phyloP scores from a whole-genome alignment of 2,888 invertebrate genomes.

The Spisula solida region DNA sequence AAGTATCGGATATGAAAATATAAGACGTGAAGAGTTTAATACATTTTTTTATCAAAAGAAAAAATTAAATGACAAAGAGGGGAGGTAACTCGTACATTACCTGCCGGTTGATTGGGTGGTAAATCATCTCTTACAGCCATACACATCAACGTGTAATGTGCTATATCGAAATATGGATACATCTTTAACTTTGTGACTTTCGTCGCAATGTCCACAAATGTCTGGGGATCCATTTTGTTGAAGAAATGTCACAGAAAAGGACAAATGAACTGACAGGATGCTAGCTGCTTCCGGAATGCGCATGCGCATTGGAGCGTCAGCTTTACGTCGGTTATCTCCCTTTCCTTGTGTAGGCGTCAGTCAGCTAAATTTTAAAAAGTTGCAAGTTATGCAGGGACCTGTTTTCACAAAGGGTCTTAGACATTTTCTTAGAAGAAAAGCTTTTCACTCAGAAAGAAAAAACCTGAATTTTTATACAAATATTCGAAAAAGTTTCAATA shows the following conservation, averaged over 20 bases:
- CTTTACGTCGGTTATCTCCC: background rate
- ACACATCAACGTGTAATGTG: constrained; percentile 98
- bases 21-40: too few species aligned
- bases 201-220: constrained; percentile 98
- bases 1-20: too few species aligned
- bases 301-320: constrained; percentile 46
- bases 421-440: too few species aligned
- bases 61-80: constrained; percentile 2
- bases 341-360: background rate
- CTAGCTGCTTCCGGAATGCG: constrained; percentile 51
- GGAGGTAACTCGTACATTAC: constrained; percentile 59
- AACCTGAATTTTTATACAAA: too few species aligned
- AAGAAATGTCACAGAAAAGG: constrained; percentile 36
- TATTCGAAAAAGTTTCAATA: too few species aligned
- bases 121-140: constrained; percentile 96
- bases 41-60: background rate
- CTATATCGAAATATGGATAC: constrained; percentile 99
- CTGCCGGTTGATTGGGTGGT: constrained; percentile 73
- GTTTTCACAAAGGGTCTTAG: too few species aligned
- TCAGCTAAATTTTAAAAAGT: background rate
- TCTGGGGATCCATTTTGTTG: constrained; percentile 87
- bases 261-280: constrained; percentile 48
- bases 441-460: too few species aligned
- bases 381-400: background rate
- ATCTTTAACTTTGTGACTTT: constrained; percentile 99